These are phyloP conservation scores for Amitus sp. DNA, from an alignment of 2,888 invertebrate genomes.

Conservation along the genomic window DNA sequence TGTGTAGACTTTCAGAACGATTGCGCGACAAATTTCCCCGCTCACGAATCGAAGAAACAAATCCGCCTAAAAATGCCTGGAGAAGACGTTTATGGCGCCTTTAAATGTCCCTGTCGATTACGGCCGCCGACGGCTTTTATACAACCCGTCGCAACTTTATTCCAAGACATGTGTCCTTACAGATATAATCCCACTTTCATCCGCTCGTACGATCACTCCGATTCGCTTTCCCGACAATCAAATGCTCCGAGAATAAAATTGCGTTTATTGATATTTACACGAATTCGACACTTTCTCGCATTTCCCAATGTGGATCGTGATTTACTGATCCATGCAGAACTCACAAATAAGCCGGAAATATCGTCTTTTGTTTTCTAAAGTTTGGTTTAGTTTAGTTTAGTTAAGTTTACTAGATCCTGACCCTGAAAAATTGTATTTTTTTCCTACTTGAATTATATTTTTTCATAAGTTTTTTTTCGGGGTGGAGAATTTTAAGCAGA, in stretches of 20 bases:
- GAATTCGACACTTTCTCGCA: conserved; percentile 47
- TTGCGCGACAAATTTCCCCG: too few relatives aligned
- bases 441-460: too few relatives aligned
- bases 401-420: too few relatives aligned
- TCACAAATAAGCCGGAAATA: too few relatives aligned
- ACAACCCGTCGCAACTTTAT: conserved; percentile 26
- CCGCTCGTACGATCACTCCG: conserved; percentile 24
- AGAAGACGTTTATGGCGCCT: conserved; percentile 1
- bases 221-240: conserved; percentile 42
- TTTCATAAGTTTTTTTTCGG: not conserved
- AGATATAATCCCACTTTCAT: conserved; percentile 30
- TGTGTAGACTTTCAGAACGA: too few relatives aligned
- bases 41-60: too few relatives aligned
- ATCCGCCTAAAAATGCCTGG: too few relatives aligned
- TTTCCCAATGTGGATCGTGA: conserved; percentile 44
- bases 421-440: not conserved
- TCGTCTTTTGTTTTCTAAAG: too few relatives aligned
- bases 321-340: too few relatives aligned
- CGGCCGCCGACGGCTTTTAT: conserved; percentile 15
- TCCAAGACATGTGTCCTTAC: conserved; percentile 25
- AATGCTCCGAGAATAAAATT: too few relatives aligned
- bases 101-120: not conserved
- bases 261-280: conserved; percentile 41
- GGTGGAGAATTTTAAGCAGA: too few relatives aligned
- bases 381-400: too few relatives aligned